Evolutionary conservation across 2,797 vertebrate genomes (phyloP).

Genomic region (Sphenodon punctatus): DNA sequence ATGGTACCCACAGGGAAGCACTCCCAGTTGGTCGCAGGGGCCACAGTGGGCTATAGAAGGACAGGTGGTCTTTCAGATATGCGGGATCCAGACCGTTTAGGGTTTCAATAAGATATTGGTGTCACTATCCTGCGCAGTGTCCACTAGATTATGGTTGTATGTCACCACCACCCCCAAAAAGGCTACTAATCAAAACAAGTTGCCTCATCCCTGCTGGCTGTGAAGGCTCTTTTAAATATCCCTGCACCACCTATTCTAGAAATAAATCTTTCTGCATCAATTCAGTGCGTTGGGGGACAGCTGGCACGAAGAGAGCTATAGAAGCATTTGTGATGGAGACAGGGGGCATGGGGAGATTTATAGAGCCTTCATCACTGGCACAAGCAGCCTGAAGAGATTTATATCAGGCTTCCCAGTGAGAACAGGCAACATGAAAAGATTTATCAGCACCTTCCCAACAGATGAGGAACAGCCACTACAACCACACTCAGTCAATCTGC

Average conservation of each 20-base stretch:
- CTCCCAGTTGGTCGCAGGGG: too few species aligned
- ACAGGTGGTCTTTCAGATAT: too few species aligned
- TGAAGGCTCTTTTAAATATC: neutral
- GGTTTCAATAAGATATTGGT: neutral
- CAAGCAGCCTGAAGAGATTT: constrained; percentile 8
- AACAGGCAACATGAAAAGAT: constrained; percentile 5
- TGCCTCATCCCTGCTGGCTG: neutral
- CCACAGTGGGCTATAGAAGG: too few species aligned
- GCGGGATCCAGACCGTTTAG: too few species aligned
- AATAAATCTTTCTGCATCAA: neutral
- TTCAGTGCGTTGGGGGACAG: neutral
- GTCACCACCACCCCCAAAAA: neutral
- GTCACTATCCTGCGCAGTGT: neutral
- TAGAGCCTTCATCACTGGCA: neutral
- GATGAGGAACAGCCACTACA: neutral
- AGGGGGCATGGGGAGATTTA: neutral
- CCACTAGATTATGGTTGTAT: too few species aligned
- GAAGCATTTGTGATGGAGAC: neutral
- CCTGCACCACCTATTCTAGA: neutral
- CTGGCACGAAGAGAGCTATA: neutral
- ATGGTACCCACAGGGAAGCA: too few species aligned
- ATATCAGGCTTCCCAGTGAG: constrained; percentile 1
- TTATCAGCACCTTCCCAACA: constrained; percentile 11
- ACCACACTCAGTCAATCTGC: neutral
- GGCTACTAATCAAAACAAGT: neutral